Conservation (phyloP, 2,888 invertebrate species). For the Melangyna quadrimaculata region DNA sequence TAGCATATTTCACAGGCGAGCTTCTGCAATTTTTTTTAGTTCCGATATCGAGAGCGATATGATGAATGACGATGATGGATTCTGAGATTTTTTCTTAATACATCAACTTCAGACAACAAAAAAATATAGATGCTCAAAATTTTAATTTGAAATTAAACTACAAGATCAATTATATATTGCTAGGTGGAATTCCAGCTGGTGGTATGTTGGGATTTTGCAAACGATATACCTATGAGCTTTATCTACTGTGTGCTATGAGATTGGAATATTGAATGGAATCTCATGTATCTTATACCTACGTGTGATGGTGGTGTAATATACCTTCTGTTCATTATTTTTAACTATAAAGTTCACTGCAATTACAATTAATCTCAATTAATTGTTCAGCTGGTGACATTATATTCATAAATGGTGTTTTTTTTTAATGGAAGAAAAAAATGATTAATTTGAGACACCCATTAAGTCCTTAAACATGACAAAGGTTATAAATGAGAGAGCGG, state of each 20-base stretch:
- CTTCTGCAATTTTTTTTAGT: constrained; percentile 31
- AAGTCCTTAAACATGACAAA: neutral
- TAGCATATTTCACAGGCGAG: constrained; percentile 21
- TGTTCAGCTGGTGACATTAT: constrained; percentile 31
- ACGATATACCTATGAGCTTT: neutral
- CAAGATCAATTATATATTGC: constrained; percentile 62
- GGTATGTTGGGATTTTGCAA: constrained; percentile 36
- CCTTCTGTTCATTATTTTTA: neutral
- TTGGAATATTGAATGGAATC: constrained; percentile 38
- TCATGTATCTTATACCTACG: constrained; percentile 13
- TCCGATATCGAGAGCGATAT: constrained; percentile 64
- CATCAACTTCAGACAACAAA: neutral
- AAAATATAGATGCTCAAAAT: constrained; percentile 46
- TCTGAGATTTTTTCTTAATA: neutral
- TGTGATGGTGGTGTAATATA: constrained; percentile 1
- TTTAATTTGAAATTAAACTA: constrained; percentile 68
- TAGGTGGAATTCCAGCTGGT: constrained; percentile 1
- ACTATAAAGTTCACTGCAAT: constrained; percentile 65
- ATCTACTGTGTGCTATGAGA: neutral
- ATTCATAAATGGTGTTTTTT: constrained; percentile 16
- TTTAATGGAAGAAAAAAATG: constrained; percentile 1
- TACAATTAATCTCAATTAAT: constrained; percentile 62
- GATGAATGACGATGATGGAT: constrained; percentile 59
- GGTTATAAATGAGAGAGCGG: neutral
- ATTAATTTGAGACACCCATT: constrained; percentile 34